Evolutionary conservation across 2,113 vertebrate species (phyloP).

Genomic region (Synchiropus splendidus): DNA sequence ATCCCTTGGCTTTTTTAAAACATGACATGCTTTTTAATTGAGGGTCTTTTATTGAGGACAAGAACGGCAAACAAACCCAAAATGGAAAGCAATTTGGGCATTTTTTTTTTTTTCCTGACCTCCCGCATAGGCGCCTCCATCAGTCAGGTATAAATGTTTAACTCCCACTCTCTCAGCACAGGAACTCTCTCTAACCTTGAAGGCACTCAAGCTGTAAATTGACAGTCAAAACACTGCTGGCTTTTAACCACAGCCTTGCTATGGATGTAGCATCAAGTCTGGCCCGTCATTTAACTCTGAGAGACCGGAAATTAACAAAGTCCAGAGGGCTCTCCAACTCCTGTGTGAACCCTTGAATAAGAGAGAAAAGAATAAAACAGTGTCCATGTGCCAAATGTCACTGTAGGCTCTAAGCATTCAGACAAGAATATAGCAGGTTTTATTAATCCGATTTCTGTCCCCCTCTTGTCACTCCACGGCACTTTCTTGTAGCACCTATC

Average conservation of each 20-base stretch:
- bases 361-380: slow-evolving; percentile 1
- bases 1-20: too few species aligned
- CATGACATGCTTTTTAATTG: too few species aligned
- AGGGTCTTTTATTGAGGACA: background rate
- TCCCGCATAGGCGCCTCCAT: slow-evolving; percentile 20
- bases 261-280: slow-evolving; percentile 5
- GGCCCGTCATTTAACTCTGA: slow-evolving; percentile 14
- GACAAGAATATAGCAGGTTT: too few species aligned
- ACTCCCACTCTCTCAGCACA: slow-evolving; percentile 26
- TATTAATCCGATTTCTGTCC: too few species aligned
- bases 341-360: slow-evolving; percentile 10
- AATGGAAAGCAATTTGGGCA: too few species aligned
- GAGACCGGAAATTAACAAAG: slow-evolving; percentile 2
- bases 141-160: slow-evolving; percentile 24
- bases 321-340: background rate
- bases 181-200: slow-evolving; percentile 31
- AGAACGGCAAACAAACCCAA: slow-evolving; percentile 1
- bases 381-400: too few species aligned
- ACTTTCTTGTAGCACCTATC: too few species aligned
- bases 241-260: slow-evolving; percentile 31
- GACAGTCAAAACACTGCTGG: slow-evolving; percentile 30
- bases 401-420: too few species aligned
- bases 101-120: slow-evolving; percentile 13
- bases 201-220: slow-evolving; percentile 39
- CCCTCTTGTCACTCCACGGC: too few species aligned